These are phyloP conservation scores for Nannospalax galili DNA, from an alignment of 2,113 vertebrate species.

Conservation along the genomic window DNA sequence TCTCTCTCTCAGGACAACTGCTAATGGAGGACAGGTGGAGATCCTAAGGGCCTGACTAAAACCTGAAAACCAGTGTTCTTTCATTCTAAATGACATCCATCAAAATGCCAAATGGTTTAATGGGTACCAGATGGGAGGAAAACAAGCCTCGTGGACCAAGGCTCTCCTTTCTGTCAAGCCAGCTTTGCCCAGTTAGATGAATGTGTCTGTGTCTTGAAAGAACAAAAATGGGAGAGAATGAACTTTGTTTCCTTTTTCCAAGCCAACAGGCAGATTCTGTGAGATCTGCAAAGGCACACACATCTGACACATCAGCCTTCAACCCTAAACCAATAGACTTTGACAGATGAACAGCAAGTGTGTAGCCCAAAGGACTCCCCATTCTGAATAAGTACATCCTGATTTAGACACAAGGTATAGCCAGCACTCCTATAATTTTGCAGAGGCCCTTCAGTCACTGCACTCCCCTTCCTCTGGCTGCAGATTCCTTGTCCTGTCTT, in stretches of 20 bases:
- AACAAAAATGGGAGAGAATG: neutral
- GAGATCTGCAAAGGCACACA: neutral
- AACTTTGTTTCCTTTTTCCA: accelerated
- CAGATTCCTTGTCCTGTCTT: neutral
- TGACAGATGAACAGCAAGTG: neutral
- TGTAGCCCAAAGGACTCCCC: neutral
- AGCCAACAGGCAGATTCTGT: neutral
- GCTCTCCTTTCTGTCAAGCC: neutral
- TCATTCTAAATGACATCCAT: constrained; percentile 63
- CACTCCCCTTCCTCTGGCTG: neutral
- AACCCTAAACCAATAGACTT: neutral
- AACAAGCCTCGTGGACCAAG: neutral
- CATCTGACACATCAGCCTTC: neutral
- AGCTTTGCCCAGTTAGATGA: neutral
- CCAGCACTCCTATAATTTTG: neutral
- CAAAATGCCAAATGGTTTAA: constrained; percentile 62
- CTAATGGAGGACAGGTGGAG: constrained; percentile 49
- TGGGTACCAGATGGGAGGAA: constrained; percentile 61
- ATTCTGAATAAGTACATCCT: neutral
- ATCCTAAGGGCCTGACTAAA: constrained; percentile 28
- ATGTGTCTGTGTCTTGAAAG: neutral
- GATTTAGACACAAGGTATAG: neutral
- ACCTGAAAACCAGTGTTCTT: constrained; percentile 67
- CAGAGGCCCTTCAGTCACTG: neutral
- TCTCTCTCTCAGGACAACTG: neutral